Percentiles rank a stretch among this genome's conserved stretches.
These are phyloP conservation scores for Coryphaenoides rupestris DNA, from an alignment of 2,113 vertebrate species.

Conservation along the genomic window DNA sequence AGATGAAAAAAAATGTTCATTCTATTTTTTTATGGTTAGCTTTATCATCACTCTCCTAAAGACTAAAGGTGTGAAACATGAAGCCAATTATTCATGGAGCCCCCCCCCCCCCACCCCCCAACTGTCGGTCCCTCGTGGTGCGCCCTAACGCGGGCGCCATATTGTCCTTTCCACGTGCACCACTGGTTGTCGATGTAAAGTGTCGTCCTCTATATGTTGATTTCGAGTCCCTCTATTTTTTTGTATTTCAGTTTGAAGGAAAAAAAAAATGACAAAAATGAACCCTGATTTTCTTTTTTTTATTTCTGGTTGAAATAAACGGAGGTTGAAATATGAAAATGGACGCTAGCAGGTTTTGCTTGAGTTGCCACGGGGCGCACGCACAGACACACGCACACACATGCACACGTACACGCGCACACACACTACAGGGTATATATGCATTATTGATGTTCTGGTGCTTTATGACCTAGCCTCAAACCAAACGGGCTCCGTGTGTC, in stretches of 20 bases:
- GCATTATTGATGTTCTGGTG: conserved; percentile 57
- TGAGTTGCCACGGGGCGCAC: conserved; percentile 18
- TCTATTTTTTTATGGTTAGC: conserved; percentile 73
- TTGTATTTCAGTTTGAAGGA: conserved; percentile 78
- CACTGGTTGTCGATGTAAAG: conserved; percentile 64
- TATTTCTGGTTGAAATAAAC: conserved; percentile 74
- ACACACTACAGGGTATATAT: conserved; percentile 16
- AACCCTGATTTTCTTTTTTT: conserved; percentile 57
- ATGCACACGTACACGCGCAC: background rate
- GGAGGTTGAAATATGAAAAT: conserved; percentile 71
- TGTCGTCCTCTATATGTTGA: conserved; percentile 61
- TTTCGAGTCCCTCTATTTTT: conserved; percentile 73
- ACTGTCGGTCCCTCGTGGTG: conserved; percentile 27
- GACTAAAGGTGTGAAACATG: conserved; percentile 34
- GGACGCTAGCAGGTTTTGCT: conserved; percentile 54
- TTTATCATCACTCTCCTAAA: conserved; percentile 48
- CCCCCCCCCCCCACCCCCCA: no score
- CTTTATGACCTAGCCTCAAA: conserved; percentile 51
- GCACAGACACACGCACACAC: conserved; percentile 16
- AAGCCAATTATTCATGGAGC: conserved; percentile 38
- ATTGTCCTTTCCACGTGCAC: conserved; percentile 62
- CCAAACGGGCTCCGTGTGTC: conserved; percentile 50
- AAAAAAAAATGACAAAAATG: conserved; percentile 41
- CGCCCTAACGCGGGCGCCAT: no score
- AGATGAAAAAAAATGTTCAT: conserved; percentile 50